phyloP scores from a whole-genome alignment of 92 coral and sea anemone genomes.

The Zoanthus sansibaricus region DNA sequence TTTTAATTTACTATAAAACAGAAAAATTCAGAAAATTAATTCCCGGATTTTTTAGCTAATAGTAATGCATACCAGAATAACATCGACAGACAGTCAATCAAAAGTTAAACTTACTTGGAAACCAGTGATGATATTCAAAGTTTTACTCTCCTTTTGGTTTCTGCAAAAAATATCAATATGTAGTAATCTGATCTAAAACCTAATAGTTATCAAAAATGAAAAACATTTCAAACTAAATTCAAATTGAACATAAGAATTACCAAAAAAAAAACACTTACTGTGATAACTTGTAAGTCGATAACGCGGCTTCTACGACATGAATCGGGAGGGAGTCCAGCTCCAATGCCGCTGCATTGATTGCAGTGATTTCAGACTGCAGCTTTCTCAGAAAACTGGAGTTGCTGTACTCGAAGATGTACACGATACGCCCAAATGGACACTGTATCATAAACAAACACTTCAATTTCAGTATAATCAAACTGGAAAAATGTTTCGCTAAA shows the following conservation, averaged over 20 bases:
- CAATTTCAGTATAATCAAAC: background rate
- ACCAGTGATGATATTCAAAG: slow-evolving; percentile 88
- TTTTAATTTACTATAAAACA: too few species aligned
- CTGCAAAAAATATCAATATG: slow-evolving; percentile 45
- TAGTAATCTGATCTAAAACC: background rate
- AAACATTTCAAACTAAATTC: background rate
- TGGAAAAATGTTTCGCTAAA: background rate
- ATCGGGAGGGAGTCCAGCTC: slow-evolving; percentile 86
- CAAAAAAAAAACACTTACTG: slow-evolving; percentile 63
- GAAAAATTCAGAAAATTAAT: background rate
- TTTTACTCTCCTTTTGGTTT: slow-evolving; percentile 83
- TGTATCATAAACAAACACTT: slow-evolving; percentile 23
- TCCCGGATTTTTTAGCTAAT: background rate
- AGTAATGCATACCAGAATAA: background rate
- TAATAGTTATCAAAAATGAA: too few species aligned
- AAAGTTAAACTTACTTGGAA: slow-evolving; percentile 71
- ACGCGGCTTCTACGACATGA: slow-evolving; percentile 95
- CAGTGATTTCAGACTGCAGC: slow-evolving; percentile 81
- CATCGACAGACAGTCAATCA: background rate
- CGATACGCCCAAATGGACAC: slow-evolving; percentile 93
- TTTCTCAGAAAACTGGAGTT: slow-evolving; percentile 83
- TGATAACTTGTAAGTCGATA: slow-evolving; percentile 96
- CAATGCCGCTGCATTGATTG: slow-evolving; percentile 89
- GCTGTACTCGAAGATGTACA: slow-evolving; percentile 89
- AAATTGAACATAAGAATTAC: background rate